Percentiles rank a stretch among this genome's conserved stretches.
These are phyloP conservation scores for Dione juno DNA, from an alignment of 2,888 invertebrate species.

Conservation along the genomic window DNA sequence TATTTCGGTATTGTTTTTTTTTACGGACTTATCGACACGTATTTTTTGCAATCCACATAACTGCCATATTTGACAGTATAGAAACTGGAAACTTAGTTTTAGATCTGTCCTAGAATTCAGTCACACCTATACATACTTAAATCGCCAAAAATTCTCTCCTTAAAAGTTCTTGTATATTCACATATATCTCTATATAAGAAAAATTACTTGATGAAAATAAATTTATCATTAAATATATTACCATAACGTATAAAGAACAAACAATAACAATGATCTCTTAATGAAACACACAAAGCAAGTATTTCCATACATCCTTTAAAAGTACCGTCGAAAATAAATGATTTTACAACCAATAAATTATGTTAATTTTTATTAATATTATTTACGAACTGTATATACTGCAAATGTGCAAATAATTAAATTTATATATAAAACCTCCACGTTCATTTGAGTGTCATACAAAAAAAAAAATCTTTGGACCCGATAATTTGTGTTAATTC, in stretches of 20 bases:
- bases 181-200: no score
- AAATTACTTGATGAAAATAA: no score
- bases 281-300: neutral
- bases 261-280: conserved; percentile 1
- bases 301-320: conserved; percentile 6
- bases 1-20: no score
- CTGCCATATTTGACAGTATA: no score
- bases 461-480: neutral
- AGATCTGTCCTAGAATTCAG: no score
- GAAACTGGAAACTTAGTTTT: no score
- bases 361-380: conserved; percentile 5
- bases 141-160: no score
- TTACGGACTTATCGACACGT: no score
- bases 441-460: conserved; percentile 1
- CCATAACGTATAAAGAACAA: neutral
- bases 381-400: conserved; percentile 11
- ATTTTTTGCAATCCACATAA: no score
- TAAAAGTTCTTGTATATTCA: no score
- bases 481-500: conserved; percentile 8
- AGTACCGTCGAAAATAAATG: neutral
- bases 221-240: neutral
- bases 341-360: conserved; percentile 2
- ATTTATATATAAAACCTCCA: neutral
- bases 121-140: no score
- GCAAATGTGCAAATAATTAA: conserved; percentile 11